Evolutionary conservation across 2,888 invertebrate species (phyloP).

Genomic region (Anagyrus pseudococci): DNA sequence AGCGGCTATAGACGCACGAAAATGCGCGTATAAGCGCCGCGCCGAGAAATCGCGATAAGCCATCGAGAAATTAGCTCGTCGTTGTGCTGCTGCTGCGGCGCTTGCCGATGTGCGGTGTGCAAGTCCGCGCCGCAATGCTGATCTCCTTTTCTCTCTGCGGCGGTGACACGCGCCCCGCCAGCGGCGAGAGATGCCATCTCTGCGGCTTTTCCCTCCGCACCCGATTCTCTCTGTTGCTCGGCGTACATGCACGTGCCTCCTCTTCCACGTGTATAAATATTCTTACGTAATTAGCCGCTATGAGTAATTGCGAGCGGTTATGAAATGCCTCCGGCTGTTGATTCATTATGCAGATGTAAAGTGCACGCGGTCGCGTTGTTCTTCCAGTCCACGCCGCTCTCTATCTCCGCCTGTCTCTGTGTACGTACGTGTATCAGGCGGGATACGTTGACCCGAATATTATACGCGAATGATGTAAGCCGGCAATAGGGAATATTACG

Average conservation of each 20-base stretch:
- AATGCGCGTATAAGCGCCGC: too few relatives aligned
- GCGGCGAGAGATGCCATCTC: too few relatives aligned
- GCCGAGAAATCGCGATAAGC: too few relatives aligned
- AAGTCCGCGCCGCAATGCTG: too few relatives aligned
- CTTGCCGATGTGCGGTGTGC: too few relatives aligned
- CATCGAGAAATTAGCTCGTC: too few relatives aligned
- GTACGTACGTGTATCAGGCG: not conserved
- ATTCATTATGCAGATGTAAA: constrained; percentile 8
- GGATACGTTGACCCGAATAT: constrained; percentile 14
- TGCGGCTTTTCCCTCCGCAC: not conserved
- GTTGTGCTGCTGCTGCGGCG: too few relatives aligned
- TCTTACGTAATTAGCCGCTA: constrained; percentile 17
- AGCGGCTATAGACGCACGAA: too few relatives aligned
- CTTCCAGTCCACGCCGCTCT: too few relatives aligned
- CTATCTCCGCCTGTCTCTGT: not conserved
- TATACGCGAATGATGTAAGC: constrained; percentile 11
- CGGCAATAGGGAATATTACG: not conserved
- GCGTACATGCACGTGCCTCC: not conserved
- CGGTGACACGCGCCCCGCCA: too few relatives aligned
- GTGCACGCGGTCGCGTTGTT: not conserved
- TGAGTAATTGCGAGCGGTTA: constrained; percentile 22
- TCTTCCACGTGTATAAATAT: not conserved
- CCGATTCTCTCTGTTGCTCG: not conserved
- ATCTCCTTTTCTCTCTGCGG: too few relatives aligned
- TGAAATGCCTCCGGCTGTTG: constrained; percentile 12